Evolutionary conservation across 2,797 vertebrate genomes (phyloP), one percentile per base, ranked within the genome.

Genomic region (Poecilia gillii): DNA sequence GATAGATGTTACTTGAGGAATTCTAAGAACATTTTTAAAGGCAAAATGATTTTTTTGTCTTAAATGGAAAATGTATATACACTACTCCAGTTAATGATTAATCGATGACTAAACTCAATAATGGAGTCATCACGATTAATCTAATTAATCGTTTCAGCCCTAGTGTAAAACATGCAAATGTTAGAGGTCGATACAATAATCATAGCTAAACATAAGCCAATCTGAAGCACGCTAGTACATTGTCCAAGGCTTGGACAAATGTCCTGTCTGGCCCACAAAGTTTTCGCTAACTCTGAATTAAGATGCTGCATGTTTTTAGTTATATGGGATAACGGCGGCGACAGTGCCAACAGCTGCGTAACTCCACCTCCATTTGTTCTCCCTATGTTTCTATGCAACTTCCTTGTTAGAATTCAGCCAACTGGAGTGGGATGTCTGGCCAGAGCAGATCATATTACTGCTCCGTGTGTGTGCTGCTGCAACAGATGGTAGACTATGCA

Each of bases 401-500:
- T 88, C 90, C 90, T 83, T 86, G 66, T 73, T 80, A 83, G 78
- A 45, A 75, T 46, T 77, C 88, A 87, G 84, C 91, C 90, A 89
- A 87, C 89, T 90, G 81, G 82, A 89, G 84, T 80, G 87, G 83
- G 86, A 82, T 87, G 86, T 89, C 85, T 87, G 88, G 85, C 84
- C 91, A 78, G 86, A 72, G 25, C 87, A 47, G 92, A 84, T 95
- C 94, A 88, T 85, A 73, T 95, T 95, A 93, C 94, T 91, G 87
- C 83, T 88, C 85, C 85, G 88, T 75, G 90, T 90, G 89, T 62
- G 79, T 31, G 88, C 74, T 89, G 90, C 82, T 89, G 90, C 92
- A 94, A 93, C 93, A 95, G 94, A 94, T 95, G 94, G 92, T 83
- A 47, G 86, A 87, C 90, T 88, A 85, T 13, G 31, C 6, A 28